These are phyloP conservation scores for Dynastes hyllus DNA, from an alignment of 2,888 invertebrate species.

Conservation along the genomic window DNA sequence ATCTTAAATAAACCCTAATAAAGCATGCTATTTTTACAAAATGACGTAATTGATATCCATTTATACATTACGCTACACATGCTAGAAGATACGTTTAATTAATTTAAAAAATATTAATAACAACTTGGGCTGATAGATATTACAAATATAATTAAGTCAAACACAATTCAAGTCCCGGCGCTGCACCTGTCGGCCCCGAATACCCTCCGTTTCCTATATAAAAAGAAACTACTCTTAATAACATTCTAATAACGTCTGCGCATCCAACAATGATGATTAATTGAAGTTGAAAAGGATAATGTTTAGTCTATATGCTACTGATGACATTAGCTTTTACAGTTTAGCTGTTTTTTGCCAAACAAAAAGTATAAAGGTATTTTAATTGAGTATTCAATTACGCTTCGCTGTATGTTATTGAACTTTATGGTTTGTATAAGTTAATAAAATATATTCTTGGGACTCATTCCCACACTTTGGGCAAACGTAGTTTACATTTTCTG, in stretches of 20 bases:
- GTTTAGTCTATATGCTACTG: not conserved
- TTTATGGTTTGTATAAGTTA: too few relatives aligned
- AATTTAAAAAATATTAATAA: not conserved
- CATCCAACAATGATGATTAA: slow-evolving; percentile 11
- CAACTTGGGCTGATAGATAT: not conserved
- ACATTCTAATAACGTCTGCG: slow-evolving; percentile 4
- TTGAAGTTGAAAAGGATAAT: slow-evolving; percentile 1
- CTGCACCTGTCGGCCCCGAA: not conserved
- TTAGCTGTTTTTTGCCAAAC: not conserved
- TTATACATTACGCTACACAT: too few relatives aligned
- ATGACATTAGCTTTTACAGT: not conserved
- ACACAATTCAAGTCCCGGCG: not conserved
- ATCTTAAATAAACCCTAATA: too few relatives aligned
- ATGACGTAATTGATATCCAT: too few relatives aligned
- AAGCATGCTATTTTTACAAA: too few relatives aligned
- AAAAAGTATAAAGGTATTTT: slow-evolving; percentile 1
- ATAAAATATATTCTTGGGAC: too few relatives aligned
- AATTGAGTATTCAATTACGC: not conserved
- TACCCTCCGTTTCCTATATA: not conserved
- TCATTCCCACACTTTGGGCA: too few relatives aligned
- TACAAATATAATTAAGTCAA: not conserved
- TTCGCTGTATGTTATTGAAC: not conserved
- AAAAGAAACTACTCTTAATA: not conserved
- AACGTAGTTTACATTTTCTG: too few relatives aligned
- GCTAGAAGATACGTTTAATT: not conserved